Evolutionary conservation across 1,140 invertebrate species (phyloP), one percentile per base, ranked within the genome.

Genomic region (Aphidius gifuensis): DNA sequence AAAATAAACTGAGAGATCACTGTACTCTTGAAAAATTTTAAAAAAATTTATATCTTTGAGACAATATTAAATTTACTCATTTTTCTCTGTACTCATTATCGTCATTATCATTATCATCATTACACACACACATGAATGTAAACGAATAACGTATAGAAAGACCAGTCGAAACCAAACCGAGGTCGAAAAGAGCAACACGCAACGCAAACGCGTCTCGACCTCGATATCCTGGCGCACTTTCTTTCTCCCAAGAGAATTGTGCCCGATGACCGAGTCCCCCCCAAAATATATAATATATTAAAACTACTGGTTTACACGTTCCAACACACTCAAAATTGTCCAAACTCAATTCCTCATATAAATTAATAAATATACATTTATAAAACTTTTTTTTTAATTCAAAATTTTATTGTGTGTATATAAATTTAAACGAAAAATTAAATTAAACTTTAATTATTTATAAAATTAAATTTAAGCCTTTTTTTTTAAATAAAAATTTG

Each of bases 191-290:
- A 68, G 60, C 66, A 68, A 65, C 66, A 55, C 53, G 43, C 53
- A 42, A n/a, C 40, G 39, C 39, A 55, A 55, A 62, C 66, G 23
- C 23, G 66, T 65, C 65, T 66, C 69, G 71, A 72, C 71, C 71
- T 71, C 68, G 71, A 72, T 72, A 64, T 67, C 65, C 64, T 63
- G 40, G 21, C 45, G 58, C 66, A 71, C 69, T 71, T 72, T 72
- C 69, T 71, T 71, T 68, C 59, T 62, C 23, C 23, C 51, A 58
- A 57, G 51, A 62, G 56, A 48, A 49, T 21, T 43, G 23, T 45
- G n/a, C 32, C 61, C 48, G 54, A 62, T 62, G 54, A 62, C 53
- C 61, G 61, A 63, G 55, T 63, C 61, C 57, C 46, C 16, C 23
- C 53, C 40, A 40, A 55, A 55, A 43, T 43, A 4, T 9, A 55